Evolutionary conservation across 2,888 invertebrate genomes (phyloP).

Genomic region (Lamproptera curius): DNA sequence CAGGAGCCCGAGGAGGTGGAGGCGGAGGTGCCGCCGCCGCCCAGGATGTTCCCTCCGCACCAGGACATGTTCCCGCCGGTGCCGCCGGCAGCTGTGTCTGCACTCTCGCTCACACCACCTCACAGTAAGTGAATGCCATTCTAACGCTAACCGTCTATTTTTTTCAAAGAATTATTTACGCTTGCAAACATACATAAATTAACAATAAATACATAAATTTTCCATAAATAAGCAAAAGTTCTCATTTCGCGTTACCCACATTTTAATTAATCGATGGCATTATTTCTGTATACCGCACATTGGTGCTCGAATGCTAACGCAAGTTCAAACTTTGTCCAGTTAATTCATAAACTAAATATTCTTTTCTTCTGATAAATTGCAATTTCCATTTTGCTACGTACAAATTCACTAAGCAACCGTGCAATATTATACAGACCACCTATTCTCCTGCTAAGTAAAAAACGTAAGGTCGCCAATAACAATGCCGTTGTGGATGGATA

Average conservation of each 20-base stretch:
- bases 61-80: constrained; percentile 86
- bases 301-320: background rate
- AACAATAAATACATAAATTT: too few relatives aligned
- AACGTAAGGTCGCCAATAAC: constrained; percentile 58
- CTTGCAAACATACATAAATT: too few relatives aligned
- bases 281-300: background rate
- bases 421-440: constrained; percentile 18
- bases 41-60: constrained; percentile 73
- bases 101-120: constrained; percentile 88
- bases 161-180: background rate
- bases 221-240: too few relatives aligned
- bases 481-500: constrained; percentile 67
- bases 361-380: background rate
- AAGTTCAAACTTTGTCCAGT: too few relatives aligned
- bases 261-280: background rate
- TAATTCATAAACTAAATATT: too few relatives aligned
- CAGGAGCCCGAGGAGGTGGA: constrained; percentile 62
- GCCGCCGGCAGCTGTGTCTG: constrained; percentile 82
- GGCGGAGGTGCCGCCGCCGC: constrained; percentile 76
- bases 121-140: constrained; percentile 88
- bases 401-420: constrained; percentile 8
- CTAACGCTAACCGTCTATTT: too few relatives aligned
- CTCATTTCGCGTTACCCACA: constrained; percentile 9
- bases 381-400: constrained; percentile 6
- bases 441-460: constrained; percentile 26